phyloP scores from a whole-genome alignment of 2,113 vertebrate species.

The Pogona vitticeps region DNA sequence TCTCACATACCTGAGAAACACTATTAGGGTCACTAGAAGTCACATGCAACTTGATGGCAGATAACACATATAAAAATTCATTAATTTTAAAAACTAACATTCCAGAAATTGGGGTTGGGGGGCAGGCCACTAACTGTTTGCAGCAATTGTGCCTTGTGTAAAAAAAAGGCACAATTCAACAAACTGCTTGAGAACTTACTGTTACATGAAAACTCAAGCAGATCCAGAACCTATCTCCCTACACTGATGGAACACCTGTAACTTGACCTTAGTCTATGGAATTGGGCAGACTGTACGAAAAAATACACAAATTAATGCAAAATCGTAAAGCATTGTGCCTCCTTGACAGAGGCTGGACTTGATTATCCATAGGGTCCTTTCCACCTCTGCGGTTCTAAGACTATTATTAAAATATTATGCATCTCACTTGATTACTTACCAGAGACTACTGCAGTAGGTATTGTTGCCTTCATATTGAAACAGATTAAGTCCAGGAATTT shows the following conservation, averaged over 20 bases:
- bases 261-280: not conserved
- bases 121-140: too few relatives aligned
- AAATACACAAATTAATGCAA: not conserved
- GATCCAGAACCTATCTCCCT: too few relatives aligned
- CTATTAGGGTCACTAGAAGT: too few relatives aligned
- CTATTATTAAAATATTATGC: not conserved
- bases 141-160: too few relatives aligned
- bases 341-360: too few relatives aligned
- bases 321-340: not conserved
- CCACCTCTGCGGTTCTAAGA: too few relatives aligned
- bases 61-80: too few relatives aligned
- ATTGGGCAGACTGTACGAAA: not conserved
- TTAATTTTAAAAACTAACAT: too few relatives aligned
- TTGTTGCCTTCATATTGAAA: slow-evolving; percentile 74
- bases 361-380: too few relatives aligned
- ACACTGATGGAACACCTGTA: not conserved
- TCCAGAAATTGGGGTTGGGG: too few relatives aligned
- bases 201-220: not conserved
- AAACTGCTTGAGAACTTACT: not conserved
- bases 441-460: slow-evolving; percentile 66
- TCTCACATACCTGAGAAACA: too few relatives aligned
- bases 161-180: not conserved
- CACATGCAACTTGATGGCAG: too few relatives aligned
- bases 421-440: slow-evolving; percentile 70
- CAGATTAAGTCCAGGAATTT: slow-evolving; percentile 49